phyloP scores from a whole-genome alignment of 1,140 invertebrate genomes.

The Idris sp. region DNA sequence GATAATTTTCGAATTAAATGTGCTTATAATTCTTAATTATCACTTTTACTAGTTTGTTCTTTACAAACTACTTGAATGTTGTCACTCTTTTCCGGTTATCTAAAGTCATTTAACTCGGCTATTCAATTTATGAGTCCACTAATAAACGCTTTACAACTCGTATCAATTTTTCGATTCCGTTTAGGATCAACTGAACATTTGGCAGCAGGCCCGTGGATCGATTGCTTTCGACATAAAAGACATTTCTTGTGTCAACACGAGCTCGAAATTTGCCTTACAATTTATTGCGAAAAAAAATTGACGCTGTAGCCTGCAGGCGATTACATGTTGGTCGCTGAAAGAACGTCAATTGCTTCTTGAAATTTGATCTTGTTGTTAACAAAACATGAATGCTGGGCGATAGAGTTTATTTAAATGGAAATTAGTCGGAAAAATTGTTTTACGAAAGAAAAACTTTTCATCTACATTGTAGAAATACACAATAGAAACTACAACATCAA shows the following conservation, averaged over 20 bases:
- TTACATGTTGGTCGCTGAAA: constrained; percentile 19
- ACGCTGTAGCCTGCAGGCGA: constrained; percentile 7
- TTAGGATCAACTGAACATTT: constrained; percentile 40
- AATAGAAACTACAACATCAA: no score
- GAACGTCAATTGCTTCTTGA: constrained; percentile 10
- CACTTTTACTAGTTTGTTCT: constrained; percentile 33
- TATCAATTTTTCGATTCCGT: constrained; percentile 58
- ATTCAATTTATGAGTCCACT: constrained; percentile 50
- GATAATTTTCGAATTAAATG: no score
- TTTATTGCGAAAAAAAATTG: constrained; percentile 24
- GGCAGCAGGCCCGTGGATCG: constrained; percentile 39
- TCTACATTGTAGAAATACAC: no score
- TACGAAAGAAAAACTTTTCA: no score
- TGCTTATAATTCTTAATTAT: no score
- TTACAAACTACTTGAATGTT: constrained; percentile 14
- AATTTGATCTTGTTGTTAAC: constrained; percentile 1
- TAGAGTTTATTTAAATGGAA: constrained; percentile 7
- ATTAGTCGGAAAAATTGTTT: no score
- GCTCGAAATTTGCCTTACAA: constrained; percentile 8
- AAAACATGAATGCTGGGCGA: constrained; percentile 6
- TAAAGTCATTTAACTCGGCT: no score
- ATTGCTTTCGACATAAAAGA: constrained; percentile 27
- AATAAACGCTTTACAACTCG: constrained; percentile 57
- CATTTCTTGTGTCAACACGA: constrained; percentile 12
- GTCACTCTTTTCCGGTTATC: constrained; percentile 26